phyloP scores from a whole-genome alignment of 2,888 invertebrate species.

The Celastrina argiolus region DNA sequence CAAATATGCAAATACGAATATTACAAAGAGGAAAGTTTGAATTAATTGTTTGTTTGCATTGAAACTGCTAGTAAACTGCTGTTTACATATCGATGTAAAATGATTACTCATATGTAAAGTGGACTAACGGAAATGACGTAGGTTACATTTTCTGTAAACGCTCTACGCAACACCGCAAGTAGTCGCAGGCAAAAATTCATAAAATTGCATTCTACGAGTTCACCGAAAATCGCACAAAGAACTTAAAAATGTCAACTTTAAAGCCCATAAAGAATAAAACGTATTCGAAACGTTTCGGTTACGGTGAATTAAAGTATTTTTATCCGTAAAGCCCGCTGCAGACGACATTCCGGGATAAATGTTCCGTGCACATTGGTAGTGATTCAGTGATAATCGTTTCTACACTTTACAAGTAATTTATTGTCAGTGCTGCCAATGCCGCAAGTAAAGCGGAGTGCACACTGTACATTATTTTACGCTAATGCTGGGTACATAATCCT shows the following conservation, averaged over 20 bases:
- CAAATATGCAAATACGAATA: too few relatives aligned
- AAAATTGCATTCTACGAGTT: neutral
- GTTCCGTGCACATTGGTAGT: conserved; percentile 12
- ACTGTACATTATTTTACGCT: neutral
- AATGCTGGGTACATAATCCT: neutral
- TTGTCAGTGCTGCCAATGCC: conserved; percentile 20
- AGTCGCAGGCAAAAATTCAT: too few relatives aligned
- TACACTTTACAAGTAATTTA: conserved; percentile 24
- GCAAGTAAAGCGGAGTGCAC: conserved; percentile 7
- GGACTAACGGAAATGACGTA: too few relatives aligned
- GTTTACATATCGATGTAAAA: too few relatives aligned
- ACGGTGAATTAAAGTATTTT: neutral
- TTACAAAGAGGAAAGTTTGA: too few relatives aligned
- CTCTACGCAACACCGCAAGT: too few relatives aligned
- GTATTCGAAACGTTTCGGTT: neutral
- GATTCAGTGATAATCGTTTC: conserved; percentile 22
- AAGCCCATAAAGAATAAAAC: neutral
- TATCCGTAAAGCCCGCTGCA: conserved; percentile 4
- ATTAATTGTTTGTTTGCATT: too few relatives aligned
- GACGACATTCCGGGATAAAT: conserved; percentile 22
- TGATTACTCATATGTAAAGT: too few relatives aligned
- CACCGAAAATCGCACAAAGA: neutral
- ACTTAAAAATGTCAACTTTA: neutral
- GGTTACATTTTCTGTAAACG: too few relatives aligned
- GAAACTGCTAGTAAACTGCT: too few relatives aligned